These are phyloP conservation scores for Drosophila repleta DNA, from an alignment of 1,140 invertebrate genomes.

Conservation along the genomic window DNA sequence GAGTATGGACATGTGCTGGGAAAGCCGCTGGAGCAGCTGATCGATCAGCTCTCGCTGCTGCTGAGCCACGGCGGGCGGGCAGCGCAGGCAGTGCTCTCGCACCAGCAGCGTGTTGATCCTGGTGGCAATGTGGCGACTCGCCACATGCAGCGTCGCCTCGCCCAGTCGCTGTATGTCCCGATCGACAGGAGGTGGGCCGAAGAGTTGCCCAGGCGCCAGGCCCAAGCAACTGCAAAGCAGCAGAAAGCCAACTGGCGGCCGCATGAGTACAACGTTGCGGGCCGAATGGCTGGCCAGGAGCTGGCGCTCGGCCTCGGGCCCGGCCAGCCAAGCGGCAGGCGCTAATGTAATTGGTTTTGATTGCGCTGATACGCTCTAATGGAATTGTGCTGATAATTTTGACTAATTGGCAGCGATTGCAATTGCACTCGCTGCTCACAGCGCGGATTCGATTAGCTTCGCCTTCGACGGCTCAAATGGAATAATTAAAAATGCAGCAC, in stretches of 20 bases:
- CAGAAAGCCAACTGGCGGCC: constrained; percentile 2
- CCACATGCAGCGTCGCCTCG: constrained; percentile 35
- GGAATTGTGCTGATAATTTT: constrained; percentile 36
- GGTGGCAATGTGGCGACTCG: constrained; percentile 39
- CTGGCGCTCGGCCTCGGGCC: constrained; percentile 5
- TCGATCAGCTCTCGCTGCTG: constrained; percentile 46
- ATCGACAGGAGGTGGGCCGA: constrained; percentile 26
- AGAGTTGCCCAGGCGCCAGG: neutral
- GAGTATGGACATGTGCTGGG: constrained; percentile 37
- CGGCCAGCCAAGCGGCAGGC: neutral
- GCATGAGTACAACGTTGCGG: constrained; percentile 10
- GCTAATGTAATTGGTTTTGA: constrained; percentile 45
- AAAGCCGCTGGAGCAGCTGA: constrained; percentile 29
- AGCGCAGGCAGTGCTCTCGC: constrained; percentile 32
- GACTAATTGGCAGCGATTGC: constrained; percentile 30
- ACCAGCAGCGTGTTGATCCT: constrained; percentile 59
- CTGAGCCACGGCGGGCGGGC: neutral
- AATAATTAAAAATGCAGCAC: constrained; percentile 27
- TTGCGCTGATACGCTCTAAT: constrained; percentile 26
- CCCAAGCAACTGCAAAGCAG: constrained; percentile 11
- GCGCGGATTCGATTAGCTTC: neutral
- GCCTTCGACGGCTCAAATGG: neutral
- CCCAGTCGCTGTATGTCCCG: constrained; percentile 25
- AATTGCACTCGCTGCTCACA: constrained; percentile 8
- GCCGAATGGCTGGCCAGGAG: constrained; percentile 1